Evolutionary conservation across 1,140 invertebrate genomes (phyloP), one percentile per base, ranked within the genome.

Genomic region (Camponotus floridanus): DNA sequence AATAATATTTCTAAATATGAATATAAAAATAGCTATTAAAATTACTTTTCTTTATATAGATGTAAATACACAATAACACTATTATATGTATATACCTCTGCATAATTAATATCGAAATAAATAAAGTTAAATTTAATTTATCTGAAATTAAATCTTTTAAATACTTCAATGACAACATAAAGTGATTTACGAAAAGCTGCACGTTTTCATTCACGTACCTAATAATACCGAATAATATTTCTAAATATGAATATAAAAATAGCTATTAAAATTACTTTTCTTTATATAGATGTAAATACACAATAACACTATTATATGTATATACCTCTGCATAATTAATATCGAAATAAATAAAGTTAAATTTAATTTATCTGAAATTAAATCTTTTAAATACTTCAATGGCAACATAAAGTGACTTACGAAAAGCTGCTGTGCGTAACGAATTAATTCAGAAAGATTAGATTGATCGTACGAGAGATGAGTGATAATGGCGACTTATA

Each of bases 401-500:
- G 3, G 13, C 55, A 21, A 42, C 36, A 48, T 48, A 15, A 59
- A 33, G 18, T n/a, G 79, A 45, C 9, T 45, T 42, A 33, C 6
- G 39, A 36, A 45, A 83, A 45, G 42, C 67, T 48, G 45, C 45
- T 51, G 31, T 11, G 65, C 36, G 39, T 5, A 61, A 48, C 26
- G 31, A 73, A 83, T 81, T 61, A 73, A 73, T 80, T 80, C 36
- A 21, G 33, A 21, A 13, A 13, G 45, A 11, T 5, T 5, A 31
- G 68, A 80, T 57, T 33, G 64, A 70, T 57, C n/a, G 13, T n/a
- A 45, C 6, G 48, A 13, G 18, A 74, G 68, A 83, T 71, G 73
- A 71, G 26, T 26, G 26, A 61, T 74, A 62, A 74, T 26, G 57
- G 73, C 21, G 39, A 18, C 55, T 18, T 11, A 15, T 42, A 74